These are phyloP conservation scores for Lycocorax pyrrhopterus DNA, from an alignment of 2,113 vertebrate genomes.

Conservation along the genomic window DNA sequence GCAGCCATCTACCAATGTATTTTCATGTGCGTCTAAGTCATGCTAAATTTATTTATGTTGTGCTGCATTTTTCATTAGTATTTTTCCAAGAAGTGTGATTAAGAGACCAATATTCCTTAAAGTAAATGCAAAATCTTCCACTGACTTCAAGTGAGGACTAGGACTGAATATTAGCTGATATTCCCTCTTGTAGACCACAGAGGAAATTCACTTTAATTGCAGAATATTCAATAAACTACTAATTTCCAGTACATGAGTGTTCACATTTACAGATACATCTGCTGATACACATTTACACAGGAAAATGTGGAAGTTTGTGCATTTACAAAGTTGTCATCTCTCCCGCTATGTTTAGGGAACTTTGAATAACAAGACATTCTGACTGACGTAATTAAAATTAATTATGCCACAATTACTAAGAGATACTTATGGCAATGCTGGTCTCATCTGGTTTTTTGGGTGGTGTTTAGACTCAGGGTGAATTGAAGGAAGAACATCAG, in stretches of 20 bases:
- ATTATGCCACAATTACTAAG: background rate
- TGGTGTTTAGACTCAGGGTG: background rate
- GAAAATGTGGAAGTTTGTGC: background rate
- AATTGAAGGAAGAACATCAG: background rate
- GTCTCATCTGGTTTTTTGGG: background rate
- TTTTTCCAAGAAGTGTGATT: background rate
- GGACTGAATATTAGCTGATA: background rate
- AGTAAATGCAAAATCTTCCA: background rate
- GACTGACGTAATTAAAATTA: background rate
- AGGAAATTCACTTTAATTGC: background rate
- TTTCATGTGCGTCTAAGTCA: background rate
- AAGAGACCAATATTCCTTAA: background rate
- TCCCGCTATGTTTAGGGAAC: background rate
- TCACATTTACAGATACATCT: background rate
- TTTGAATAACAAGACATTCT: background rate
- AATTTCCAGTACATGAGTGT: background rate
- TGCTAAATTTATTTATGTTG: background rate
- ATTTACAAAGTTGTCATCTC: background rate
- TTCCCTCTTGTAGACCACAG: background rate
- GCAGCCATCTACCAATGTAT: background rate
- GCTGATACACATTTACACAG: background rate
- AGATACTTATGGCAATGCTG: background rate
- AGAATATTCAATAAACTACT: background rate
- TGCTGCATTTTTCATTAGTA: background rate
- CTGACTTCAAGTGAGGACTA: background rate